phyloP scores from a whole-genome alignment of 2,888 invertebrate species.

The Heliconius ethilla region DNA sequence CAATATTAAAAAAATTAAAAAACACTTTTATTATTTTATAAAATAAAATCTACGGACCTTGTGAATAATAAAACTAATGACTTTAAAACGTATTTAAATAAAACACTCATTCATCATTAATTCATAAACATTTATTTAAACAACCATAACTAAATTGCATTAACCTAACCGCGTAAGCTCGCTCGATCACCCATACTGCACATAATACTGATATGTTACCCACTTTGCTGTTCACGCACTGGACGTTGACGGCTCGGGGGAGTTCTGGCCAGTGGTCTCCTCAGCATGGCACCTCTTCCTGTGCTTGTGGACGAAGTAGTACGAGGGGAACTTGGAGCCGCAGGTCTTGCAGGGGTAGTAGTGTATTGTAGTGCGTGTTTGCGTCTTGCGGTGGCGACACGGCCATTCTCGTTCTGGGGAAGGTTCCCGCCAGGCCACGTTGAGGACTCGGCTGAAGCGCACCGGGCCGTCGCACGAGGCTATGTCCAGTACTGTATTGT shows the following conservation, averaged over 20 bases:
- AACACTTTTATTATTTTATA: too few relatives aligned
- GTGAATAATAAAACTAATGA: too few relatives aligned
- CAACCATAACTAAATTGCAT: conserved; percentile 54
- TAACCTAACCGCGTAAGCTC: conserved; percentile 56
- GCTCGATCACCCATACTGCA: conserved; percentile 49
- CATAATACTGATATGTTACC: conserved; percentile 50
- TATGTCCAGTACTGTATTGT: conserved; percentile 88
- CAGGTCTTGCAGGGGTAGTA: conserved; percentile 97
- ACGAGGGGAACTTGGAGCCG: conserved; percentile 95
- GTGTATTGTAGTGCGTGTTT: conserved; percentile 84
- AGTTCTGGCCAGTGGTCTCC: conserved; percentile 61
- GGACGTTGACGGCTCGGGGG: conserved; percentile 62
- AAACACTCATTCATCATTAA: conserved; percentile 42
- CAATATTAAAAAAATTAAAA: too few relatives aligned
- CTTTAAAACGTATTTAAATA: conserved; percentile 27
- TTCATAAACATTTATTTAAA: conserved; percentile 56
- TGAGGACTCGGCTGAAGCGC: conserved; percentile 90
- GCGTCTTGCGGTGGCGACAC: conserved; percentile 92
- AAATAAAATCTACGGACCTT: too few relatives aligned
- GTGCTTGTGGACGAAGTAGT: conserved; percentile 96
- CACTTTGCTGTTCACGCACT: conserved; percentile 51
- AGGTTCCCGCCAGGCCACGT: conserved; percentile 86
- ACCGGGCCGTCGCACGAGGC: conserved; percentile 96
- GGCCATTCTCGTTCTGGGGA: conserved; percentile 87
- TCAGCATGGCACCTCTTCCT: conserved; percentile 91